Percentiles rank a stretch among this genome's conserved stretches.
Evolutionary conservation across 1,140 invertebrate genomes (phyloP).

Genomic region (Drosophila rhopaloa): DNA sequence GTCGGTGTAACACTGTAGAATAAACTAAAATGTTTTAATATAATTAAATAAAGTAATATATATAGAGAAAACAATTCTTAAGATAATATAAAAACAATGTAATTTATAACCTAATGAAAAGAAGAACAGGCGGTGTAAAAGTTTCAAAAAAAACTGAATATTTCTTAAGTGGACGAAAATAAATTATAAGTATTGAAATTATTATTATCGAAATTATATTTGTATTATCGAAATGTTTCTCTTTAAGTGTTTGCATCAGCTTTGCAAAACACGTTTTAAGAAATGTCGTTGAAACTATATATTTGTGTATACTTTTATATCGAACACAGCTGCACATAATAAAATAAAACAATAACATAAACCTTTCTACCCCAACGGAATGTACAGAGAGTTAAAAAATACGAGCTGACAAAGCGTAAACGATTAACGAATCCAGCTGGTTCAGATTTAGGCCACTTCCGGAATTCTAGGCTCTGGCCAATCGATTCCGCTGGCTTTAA

Average conservation of each 20-base stretch:
- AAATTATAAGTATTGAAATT: no score
- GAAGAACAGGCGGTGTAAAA: no score
- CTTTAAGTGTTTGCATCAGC: no score
- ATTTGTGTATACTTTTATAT: neutral
- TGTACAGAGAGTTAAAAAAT: conserved; percentile 6
- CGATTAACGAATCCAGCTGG: conserved; percentile 35
- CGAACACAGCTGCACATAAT: neutral
- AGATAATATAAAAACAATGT: no score
- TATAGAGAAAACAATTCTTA: no score
- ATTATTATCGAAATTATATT: no score
- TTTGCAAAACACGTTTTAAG: neutral
- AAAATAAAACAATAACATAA: neutral
- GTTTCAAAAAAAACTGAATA: no score
- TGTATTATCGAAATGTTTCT: no score
- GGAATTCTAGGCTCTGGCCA: conserved; percentile 23
- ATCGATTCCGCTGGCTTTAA: conserved; percentile 36
- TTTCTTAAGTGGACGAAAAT: no score
- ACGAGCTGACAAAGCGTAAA: conserved; percentile 40
- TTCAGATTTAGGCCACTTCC: conserved; percentile 41
- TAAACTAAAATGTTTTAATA: no score
- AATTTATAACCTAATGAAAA: no score
- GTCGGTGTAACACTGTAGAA: no score
- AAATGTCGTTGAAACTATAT: neutral
- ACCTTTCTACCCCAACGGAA: neutral
- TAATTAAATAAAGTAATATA: neutral